Evolutionary conservation across 1,140 invertebrate species (phyloP).

Genomic region (Ruditapes philippinarum): DNA sequence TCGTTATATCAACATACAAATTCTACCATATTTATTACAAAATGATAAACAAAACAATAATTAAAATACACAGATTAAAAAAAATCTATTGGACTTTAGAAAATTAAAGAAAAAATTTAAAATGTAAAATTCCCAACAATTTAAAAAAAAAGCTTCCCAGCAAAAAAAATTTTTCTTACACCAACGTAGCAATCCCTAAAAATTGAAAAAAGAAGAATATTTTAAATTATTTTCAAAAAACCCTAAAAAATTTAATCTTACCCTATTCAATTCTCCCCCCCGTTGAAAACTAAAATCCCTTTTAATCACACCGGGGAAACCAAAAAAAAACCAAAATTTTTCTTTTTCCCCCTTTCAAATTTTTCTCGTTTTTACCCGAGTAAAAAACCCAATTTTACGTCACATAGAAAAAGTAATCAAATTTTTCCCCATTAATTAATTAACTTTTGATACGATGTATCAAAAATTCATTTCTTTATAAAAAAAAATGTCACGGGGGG

Average conservation of each 20-base stretch:
- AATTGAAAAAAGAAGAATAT: background rate
- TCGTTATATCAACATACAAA: too few species aligned
- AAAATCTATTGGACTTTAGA: too few species aligned
- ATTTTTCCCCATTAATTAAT: constrained; percentile 20
- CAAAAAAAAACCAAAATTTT: background rate
- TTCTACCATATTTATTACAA: too few species aligned
- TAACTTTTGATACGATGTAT: constrained; percentile 39
- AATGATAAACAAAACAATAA: too few species aligned
- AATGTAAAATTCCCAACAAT: too few species aligned
- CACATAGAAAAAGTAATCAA: background rate
- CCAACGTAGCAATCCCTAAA: too few species aligned
- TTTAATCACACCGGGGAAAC: background rate
- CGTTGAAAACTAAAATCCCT: background rate
- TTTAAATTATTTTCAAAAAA: background rate
- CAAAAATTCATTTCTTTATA: constrained; percentile 19
- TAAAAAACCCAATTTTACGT: background rate
- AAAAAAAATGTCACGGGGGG: constrained; percentile 36
- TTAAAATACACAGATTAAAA: too few species aligned
- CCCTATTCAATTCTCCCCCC: constrained; percentile 20
- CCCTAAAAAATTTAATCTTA: too few species aligned
- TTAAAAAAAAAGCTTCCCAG: too few species aligned
- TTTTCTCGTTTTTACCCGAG: background rate
- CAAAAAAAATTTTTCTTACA: too few species aligned
- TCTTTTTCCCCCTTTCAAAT: background rate
- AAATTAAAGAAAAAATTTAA: too few species aligned